Percentiles rank a stretch among this genome's conserved stretches.
These are phyloP conservation scores for Agonopterix arenella DNA, from an alignment of 2,888 invertebrate species.

Conservation along the genomic window DNA sequence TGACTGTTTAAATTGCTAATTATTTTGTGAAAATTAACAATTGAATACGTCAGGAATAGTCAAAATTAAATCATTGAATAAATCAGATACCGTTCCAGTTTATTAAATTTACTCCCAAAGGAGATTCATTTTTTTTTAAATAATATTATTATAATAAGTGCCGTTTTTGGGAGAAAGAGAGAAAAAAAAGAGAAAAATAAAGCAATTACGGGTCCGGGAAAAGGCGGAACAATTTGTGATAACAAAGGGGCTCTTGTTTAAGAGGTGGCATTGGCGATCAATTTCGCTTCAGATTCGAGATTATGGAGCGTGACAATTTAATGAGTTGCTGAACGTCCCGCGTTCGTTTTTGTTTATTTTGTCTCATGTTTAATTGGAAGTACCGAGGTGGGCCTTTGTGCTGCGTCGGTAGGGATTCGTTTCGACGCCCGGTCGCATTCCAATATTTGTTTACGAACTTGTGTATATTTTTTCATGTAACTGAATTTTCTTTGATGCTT, in stretches of 20 bases:
- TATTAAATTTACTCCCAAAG: neutral
- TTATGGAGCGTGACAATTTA: constrained; percentile 43
- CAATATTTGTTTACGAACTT: too few species aligned
- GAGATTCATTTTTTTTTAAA: constrained; percentile 6
- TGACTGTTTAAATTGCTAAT: too few species aligned
- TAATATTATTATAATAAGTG: constrained; percentile 5
- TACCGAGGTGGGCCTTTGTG: constrained; percentile 14
- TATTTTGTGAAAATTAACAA: too few species aligned
- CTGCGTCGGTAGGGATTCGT: neutral
- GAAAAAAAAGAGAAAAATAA: constrained; percentile 9
- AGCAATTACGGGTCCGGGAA: constrained; percentile 10
- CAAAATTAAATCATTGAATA: too few species aligned
- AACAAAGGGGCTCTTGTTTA: constrained; percentile 11
- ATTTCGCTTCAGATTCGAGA: constrained; percentile 21
- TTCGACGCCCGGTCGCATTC: neutral
- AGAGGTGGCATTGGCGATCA: constrained; percentile 14
- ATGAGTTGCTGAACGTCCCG: constrained; percentile 22
- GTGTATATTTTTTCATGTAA: too few species aligned
- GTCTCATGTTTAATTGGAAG: constrained; percentile 19
- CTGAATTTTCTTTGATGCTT: too few species aligned
- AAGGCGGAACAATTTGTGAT: constrained; percentile 13
- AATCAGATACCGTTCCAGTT: too few species aligned
- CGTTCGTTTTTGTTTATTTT: constrained; percentile 6
- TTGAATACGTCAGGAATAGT: too few species aligned
- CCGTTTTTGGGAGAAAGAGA: neutral